Percentiles rank a stretch among this genome's conserved stretches.
Evolutionary conservation across 1,140 invertebrate genomes (phyloP).

Genomic region (Pteromalus puparum): DNA sequence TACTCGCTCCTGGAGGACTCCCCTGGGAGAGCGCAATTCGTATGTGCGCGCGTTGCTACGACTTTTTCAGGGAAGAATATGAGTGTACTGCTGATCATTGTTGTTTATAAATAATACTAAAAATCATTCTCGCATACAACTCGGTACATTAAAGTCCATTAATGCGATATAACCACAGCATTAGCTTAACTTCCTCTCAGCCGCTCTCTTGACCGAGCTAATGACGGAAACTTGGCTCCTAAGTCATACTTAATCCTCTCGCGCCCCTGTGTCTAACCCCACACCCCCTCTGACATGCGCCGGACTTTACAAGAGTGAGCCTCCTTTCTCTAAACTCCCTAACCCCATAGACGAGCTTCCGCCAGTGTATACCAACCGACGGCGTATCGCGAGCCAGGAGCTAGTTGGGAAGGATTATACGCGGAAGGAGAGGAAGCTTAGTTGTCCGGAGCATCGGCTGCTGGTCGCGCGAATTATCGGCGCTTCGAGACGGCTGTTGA

Average conservation of each 20-base stretch:
- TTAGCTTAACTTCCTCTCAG: background rate
- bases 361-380: slow-evolving; percentile 1
- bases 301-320: slow-evolving; percentile 56
- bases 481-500: slow-evolving; percentile 39
- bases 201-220: slow-evolving; percentile 59
- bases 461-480: slow-evolving; percentile 49
- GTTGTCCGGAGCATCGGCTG: background rate
- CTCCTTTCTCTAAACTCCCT: slow-evolving; percentile 25
- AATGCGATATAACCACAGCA: background rate
- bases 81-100: too few species aligned
- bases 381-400: slow-evolving; percentile 1
- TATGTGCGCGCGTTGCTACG: background rate
- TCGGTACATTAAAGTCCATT: too few species aligned
- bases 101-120: too few species aligned
- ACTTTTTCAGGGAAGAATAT: background rate
- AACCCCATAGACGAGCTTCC: background rate
- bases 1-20: background rate
- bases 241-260: slow-evolving; percentile 71
- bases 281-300: slow-evolving; percentile 15
- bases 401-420: slow-evolving; percentile 41
- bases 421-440: background rate
- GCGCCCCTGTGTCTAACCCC: slow-evolving; percentile 40
- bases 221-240: slow-evolving; percentile 71
- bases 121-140: too few species aligned
- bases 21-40: background rate